phyloP scores from a whole-genome alignment of 2,113 vertebrate species.

The Eonycteris spelaea region DNA sequence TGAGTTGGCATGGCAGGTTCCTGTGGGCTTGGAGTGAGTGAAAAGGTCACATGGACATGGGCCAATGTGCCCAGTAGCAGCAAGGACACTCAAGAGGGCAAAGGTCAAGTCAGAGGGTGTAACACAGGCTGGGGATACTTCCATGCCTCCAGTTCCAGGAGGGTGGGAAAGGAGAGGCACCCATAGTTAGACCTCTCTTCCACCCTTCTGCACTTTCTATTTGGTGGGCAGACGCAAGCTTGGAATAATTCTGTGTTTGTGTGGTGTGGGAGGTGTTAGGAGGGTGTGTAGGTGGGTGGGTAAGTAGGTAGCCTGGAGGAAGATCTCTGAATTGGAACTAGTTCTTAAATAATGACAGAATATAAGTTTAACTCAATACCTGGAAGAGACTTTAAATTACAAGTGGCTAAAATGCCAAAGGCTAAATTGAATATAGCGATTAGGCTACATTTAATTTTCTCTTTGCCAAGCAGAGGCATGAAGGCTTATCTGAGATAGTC shows the following conservation, averaged over 20 bases:
- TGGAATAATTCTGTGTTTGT: neutral
- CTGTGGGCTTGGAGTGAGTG: neutral
- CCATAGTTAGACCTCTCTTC: fast-evolving
- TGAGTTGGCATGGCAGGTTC: fast-evolving
- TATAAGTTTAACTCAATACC: neutral
- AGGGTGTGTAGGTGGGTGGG: fast-evolving
- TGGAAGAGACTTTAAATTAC: neutral
- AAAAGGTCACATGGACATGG: too few relatives aligned
- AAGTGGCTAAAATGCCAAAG: neutral
- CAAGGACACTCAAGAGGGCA: neutral
- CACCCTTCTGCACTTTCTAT: neutral
- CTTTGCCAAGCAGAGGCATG: neutral
- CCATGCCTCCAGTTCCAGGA: neutral
- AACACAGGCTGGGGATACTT: neutral
- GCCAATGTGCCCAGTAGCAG: too few relatives aligned
- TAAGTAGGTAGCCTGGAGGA: neutral
- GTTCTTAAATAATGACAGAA: neutral
- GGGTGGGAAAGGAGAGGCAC: too few relatives aligned
- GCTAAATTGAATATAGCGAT: neutral
- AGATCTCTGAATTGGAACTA: neutral
- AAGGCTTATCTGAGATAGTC: neutral
- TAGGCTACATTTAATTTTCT: neutral
- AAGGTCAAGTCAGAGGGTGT: neutral
- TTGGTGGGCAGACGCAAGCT: neutral
- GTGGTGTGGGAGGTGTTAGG: neutral